These are phyloP conservation scores for Daphoenositta chrysoptera DNA, from an alignment of 2,113 vertebrate species.

Conservation along the genomic window DNA sequence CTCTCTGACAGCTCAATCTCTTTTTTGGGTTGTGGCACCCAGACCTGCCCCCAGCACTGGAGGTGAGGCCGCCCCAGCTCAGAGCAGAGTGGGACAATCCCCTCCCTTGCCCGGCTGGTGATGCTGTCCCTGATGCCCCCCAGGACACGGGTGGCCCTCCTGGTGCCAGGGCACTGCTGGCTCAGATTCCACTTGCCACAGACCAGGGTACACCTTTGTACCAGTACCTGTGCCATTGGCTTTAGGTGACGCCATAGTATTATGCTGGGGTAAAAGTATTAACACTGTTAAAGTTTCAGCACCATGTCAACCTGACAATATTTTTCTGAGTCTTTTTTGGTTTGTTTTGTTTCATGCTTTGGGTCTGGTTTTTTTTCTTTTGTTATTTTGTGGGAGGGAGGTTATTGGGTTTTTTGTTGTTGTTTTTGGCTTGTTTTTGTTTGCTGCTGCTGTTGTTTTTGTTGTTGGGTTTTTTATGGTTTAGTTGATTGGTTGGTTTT, in stretches of 20 bases:
- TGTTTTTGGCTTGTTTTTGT: neutral
- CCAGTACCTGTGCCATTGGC: neutral
- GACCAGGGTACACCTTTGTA: rapidly evolving
- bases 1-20: neutral
- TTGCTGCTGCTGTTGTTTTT: neutral
- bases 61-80: neutral
- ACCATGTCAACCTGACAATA: neutral
- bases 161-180: neutral
- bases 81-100: neutral
- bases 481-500: neutral
- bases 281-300: neutral
- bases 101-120: rapidly evolving
- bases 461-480: neutral
- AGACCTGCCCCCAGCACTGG: rapidly evolving
- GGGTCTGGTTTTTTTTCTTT: no score
- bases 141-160: neutral
- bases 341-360: neutral
- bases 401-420: neutral
- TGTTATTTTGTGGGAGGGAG: neutral
- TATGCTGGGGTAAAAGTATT: neutral
- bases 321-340: neutral
- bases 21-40: neutral
- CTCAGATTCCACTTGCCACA: rapidly evolving
- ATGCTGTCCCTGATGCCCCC: rapidly evolving
- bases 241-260: neutral